Base-by-base conservation (phyloP, 2,113 vertebrate genomes). In the Hemichromis elongatus region DNA sequence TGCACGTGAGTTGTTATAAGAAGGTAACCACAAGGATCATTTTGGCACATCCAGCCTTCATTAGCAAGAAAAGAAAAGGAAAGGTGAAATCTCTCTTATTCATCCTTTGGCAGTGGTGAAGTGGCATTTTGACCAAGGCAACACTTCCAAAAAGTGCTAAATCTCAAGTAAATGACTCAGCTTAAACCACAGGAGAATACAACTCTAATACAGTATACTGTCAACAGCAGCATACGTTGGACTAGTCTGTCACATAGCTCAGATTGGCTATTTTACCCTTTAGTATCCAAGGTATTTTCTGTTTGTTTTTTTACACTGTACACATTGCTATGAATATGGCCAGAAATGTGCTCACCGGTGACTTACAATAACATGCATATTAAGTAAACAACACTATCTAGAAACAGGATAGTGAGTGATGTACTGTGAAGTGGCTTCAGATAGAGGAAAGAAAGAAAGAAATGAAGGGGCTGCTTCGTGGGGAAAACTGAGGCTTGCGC, bases 281-380 rank as follows among this genome's bases (percentile, higher is more conserved):
- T 56, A 47, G 52, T 86, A 86, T 82, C 68, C 54, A 19, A 35
- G 63, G 26, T 66, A 19, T 52, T 21, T n/a, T 40, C 33, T 73
- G 2, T 28, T 50, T 47, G 21, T 13, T 80, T 66, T 59, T 80
- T 33, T 56, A 88, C 79, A 87, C 81, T 91, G 83, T 93, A 83
- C 88, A 92, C 75, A 86, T 83, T 81, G 61, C 86, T 87, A 84
- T 91, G 86, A 86, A 77, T 86, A 85, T 85, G 89, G 85, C 79
- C 80, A 70, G 81, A 87, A 85, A 90, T 92, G 91, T 92, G 92
- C 86, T 90, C 86, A 68, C 80, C 2, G 30, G 83, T 93, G 90
- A 56, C 73, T 86, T 70, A 92, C 91, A 83, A 86, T 77, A 92
- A 93, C 94, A 95, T 95, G 94, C 94, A 95, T 91, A 94, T 89